Percentiles rank a stretch among this genome's conserved stretches.
phyloP scores from a whole-genome alignment of 2,113 vertebrate genomes.

The Larimichthys crocea region DNA sequence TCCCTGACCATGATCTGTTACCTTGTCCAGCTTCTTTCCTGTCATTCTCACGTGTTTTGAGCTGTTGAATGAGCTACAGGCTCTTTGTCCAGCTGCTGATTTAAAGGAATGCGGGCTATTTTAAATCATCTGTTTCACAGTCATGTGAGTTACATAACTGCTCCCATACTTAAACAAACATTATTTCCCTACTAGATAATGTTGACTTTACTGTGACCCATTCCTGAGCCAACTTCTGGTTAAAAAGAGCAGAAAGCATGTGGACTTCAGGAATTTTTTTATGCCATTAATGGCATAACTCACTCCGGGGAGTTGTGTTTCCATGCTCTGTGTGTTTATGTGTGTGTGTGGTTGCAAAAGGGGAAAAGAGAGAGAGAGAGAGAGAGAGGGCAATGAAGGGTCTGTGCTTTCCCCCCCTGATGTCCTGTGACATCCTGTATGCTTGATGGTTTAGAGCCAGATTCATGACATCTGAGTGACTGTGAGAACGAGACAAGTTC shows the following conservation, averaged over 20 bases:
- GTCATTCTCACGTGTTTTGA: not conserved
- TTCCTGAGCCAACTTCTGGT: not conserved
- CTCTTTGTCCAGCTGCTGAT: constrained; percentile 14
- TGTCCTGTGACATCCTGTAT: constrained; percentile 36
- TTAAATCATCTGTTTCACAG: constrained; percentile 32
- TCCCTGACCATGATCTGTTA: not conserved
- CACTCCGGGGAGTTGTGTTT: constrained; percentile 14
- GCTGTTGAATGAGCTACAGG: not conserved
- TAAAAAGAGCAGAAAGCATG: constrained; percentile 7
- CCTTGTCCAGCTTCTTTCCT: not conserved
- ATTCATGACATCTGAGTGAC: constrained; percentile 14
- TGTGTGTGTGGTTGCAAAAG: constrained; percentile 5
- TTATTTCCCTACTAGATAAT: not conserved
- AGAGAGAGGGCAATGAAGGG: not conserved
- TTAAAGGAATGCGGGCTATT: constrained; percentile 30
- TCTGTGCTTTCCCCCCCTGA: not conserved
- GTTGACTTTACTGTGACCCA: not conserved
- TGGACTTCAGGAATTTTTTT: constrained; percentile 12
- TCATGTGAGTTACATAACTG: constrained; percentile 43
- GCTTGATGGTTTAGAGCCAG: constrained; percentile 10
- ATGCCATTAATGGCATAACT: constrained; percentile 13
- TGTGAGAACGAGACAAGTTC: constrained; percentile 7
- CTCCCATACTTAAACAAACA: constrained; percentile 31
- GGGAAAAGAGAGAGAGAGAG: not conserved
- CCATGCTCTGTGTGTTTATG: constrained; percentile 13